Evolutionary conservation across 2,113 vertebrate species (phyloP).

Genomic region (Oplegnathus fasciatus): DNA sequence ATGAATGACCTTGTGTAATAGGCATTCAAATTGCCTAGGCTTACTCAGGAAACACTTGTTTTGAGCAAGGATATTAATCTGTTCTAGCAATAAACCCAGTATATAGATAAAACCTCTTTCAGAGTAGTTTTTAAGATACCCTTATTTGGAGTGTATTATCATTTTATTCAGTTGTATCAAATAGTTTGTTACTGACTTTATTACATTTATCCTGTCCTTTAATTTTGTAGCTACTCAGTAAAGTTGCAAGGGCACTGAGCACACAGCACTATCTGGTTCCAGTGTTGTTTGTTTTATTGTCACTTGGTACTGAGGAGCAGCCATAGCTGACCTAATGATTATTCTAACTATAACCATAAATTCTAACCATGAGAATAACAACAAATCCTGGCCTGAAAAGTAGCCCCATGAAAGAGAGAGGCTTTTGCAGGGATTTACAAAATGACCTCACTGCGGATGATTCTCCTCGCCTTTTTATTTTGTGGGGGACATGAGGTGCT

Average conservation of each 20-base stretch:
- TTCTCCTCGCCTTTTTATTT: slow-evolving; percentile 10
- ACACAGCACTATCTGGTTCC: background rate
- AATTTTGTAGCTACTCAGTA: background rate
- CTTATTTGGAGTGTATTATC: slow-evolving; percentile 37
- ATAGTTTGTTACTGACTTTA: slow-evolving; percentile 14
- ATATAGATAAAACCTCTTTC: slow-evolving; percentile 25
- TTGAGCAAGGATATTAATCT: slow-evolving; percentile 20
- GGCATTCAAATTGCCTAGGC: slow-evolving; percentile 18
- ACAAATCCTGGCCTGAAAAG: slow-evolving; percentile 26
- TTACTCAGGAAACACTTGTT: slow-evolving; percentile 33
- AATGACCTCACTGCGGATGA: slow-evolving; percentile 17
- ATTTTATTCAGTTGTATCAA: slow-evolving; percentile 42
- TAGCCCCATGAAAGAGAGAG: background rate
- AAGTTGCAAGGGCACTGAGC: slow-evolving; percentile 4
- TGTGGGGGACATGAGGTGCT: background rate
- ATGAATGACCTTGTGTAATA: slow-evolving; percentile 49
- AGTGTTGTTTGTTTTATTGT: slow-evolving; percentile 32
- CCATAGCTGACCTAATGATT: slow-evolving; percentile 24
- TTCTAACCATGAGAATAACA: slow-evolving; percentile 28
- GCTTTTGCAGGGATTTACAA: slow-evolving; percentile 22
- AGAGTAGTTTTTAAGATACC: slow-evolving; percentile 4
- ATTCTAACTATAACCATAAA: slow-evolving; percentile 27
- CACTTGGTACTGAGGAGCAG: background rate
- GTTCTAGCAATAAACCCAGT: background rate
- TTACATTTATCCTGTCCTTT: slow-evolving; percentile 15